Evolutionary conservation across 1,140 invertebrate genomes (phyloP).

Genomic region (Sesamia nonagrioides): DNA sequence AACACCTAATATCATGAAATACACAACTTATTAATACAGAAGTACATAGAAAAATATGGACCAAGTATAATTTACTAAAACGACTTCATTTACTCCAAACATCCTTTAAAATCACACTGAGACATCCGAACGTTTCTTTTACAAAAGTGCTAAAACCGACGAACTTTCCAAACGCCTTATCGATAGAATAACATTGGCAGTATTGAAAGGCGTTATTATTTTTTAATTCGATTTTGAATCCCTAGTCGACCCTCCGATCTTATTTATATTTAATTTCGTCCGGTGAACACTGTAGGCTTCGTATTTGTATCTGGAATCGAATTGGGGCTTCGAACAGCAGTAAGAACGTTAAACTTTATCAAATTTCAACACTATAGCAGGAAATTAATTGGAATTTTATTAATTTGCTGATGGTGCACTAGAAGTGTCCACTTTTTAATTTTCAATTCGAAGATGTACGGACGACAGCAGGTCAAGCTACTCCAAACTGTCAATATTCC

Average conservation of each 20-base stretch:
- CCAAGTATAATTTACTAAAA: neutral
- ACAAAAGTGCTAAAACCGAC: constrained; percentile 4
- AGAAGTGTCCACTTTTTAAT: constrained; percentile 4
- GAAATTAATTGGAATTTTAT: constrained; percentile 29
- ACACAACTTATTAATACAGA: too few relatives aligned
- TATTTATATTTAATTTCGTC: constrained; percentile 78
- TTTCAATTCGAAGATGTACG: neutral
- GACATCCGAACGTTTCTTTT: neutral
- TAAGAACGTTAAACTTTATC: constrained; percentile 30
- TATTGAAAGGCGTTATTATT: constrained; percentile 67
- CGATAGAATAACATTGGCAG: constrained; percentile 35
- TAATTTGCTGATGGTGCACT: constrained; percentile 6
- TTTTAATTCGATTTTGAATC: constrained; percentile 75
- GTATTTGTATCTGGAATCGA: constrained; percentile 44
- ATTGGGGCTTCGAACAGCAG: constrained; percentile 24
- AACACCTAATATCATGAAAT: too few relatives aligned
- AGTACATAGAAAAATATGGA: neutral
- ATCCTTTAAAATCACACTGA: neutral
- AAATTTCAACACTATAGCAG: constrained; percentile 35
- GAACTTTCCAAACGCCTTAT: constrained; percentile 19
- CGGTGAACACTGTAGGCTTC: constrained; percentile 50
- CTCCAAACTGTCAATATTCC: too few relatives aligned
- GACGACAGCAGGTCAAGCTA: too few relatives aligned
- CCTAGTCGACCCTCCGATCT: constrained; percentile 63
- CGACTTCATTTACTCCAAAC: neutral